Conservation (phyloP, 2,113 vertebrate species). For the Notarius quadriscutis region DNA sequence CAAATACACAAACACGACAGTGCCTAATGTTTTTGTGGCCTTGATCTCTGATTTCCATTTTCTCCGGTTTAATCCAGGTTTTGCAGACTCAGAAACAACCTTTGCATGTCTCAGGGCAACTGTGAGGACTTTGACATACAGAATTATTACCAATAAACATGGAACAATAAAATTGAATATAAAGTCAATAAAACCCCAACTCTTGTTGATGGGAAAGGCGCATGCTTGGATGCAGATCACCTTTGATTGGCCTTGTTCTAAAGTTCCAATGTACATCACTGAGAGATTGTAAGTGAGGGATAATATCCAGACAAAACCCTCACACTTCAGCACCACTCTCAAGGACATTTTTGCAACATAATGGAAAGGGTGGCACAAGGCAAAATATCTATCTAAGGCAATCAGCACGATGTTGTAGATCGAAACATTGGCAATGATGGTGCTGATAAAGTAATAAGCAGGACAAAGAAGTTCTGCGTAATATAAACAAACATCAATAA, state of each 20-base stretch:
- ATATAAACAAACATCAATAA: conserved; percentile 39
- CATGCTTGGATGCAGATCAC: conserved; percentile 46
- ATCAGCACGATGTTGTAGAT: conserved; percentile 46
- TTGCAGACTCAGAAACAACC: conserved; percentile 51
- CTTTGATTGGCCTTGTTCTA: not conserved
- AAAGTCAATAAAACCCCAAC: conserved; percentile 31
- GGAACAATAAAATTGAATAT: conserved; percentile 50
- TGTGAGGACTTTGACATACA: conserved; percentile 40
- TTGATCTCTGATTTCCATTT: conserved; percentile 41
- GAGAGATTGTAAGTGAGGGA: conserved; percentile 38
- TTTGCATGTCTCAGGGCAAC: conserved; percentile 47
- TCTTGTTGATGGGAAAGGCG: conserved; percentile 28
- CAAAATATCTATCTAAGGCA: conserved; percentile 49
- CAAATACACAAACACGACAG: conserved; percentile 43
- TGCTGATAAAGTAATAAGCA: conserved; percentile 27
- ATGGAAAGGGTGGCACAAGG: conserved; percentile 44
- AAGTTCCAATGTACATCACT: conserved; percentile 17
- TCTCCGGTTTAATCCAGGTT: conserved; percentile 1
- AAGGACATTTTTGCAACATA: conserved; percentile 41
- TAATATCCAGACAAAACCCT: conserved; percentile 20
- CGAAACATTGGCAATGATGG: conserved; percentile 24
- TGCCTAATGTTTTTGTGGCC: conserved; percentile 49
- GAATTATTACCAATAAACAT: conserved; percentile 39
- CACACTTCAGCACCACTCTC: not conserved
- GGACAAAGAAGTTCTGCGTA: conserved; percentile 30